Evolutionary conservation across 2,797 vertebrate genomes (phyloP), one percentile per base, ranked within the genome.

Genomic region (Glyptemys insculpta): DNA sequence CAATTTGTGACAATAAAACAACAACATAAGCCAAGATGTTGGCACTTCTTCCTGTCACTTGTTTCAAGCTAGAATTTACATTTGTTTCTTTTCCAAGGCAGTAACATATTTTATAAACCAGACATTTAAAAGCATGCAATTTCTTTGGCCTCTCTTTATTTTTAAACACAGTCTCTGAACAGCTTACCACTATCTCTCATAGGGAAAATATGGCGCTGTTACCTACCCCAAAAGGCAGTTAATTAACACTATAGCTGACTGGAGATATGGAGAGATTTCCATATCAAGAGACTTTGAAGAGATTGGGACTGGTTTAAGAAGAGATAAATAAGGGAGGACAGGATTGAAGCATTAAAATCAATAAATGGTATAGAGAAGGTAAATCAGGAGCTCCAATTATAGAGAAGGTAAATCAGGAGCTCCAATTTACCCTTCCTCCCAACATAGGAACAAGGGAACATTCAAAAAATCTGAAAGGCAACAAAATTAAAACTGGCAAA

Each of bases 1-100:
- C 97, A 96, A 96, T 96, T 97, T 97, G 94, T 97, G 97, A 97
- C 96, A 96, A 96, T 88, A 94, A 96, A 95, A 88, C 94, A 59
- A 85, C 78, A 79, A 90, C 86, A 1, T 81, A 72, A 96, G 96
- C 96, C 97, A 97, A 97, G 96, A 94, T 88, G 95, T 82, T 97
- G 96, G 96, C 96, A 52, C 92, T 91, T 93, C 88, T 94, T 83
- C 86, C 92, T 84, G 92, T 95, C 96, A 95, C 93, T 94, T 94
- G 89, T 96, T 95, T 94, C 92, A 93, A 93, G 90, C 94, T 82
- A 82, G 72, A 88, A 96, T 96, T 94, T 95, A 87, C 90, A 93
- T 92, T 96, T 97, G 86, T 95, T 93, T 95, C 88, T 92, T 62
- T 96, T 96, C 96, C 94, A 96, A 88, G 31, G 84, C 94, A 93